Evolutionary conservation across 2,888 invertebrate genomes (phyloP).

Genomic region (Abrostola tripartita): DNA sequence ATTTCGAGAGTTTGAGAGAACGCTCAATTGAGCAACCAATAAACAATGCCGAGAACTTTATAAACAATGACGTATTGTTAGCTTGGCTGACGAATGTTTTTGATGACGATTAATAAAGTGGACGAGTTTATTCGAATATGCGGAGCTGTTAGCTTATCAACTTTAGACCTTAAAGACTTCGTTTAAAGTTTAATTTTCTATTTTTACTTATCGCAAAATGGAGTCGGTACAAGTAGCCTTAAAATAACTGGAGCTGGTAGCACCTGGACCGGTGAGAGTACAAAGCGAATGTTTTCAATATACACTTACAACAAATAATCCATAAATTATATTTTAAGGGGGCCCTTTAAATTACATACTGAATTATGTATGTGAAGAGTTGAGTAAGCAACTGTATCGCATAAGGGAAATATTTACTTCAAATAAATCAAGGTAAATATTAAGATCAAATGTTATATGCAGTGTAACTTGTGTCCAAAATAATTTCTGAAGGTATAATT

Average conservation of each 20-base stretch:
- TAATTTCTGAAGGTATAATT: too few relatives aligned
- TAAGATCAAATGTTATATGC: too few relatives aligned
- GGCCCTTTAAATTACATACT: background rate
- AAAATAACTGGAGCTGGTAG: constrained; percentile 53
- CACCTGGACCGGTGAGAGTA: constrained; percentile 61
- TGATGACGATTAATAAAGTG: constrained; percentile 50
- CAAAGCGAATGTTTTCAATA: constrained; percentile 40
- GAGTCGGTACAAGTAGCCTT: constrained; percentile 58
- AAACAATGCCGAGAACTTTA: constrained; percentile 48
- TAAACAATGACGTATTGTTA: constrained; percentile 30
- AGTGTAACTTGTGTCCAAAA: too few relatives aligned
- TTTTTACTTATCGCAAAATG: constrained; percentile 42
- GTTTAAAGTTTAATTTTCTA: constrained; percentile 20
- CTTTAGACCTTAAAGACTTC: background rate
- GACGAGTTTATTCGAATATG: constrained; percentile 28
- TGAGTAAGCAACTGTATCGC: background rate
- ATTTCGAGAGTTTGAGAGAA: constrained; percentile 49
- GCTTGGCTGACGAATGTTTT: constrained; percentile 43
- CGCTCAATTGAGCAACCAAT: constrained; percentile 75
- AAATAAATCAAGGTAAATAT: too few relatives aligned
- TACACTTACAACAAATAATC: constrained; percentile 53
- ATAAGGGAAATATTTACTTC: too few relatives aligned
- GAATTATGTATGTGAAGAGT: background rate
- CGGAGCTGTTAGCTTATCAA: background rate
- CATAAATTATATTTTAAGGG: constrained; percentile 24